phyloP scores from a whole-genome alignment of 1,140 invertebrate species.

The Bicyclus anynana region DNA sequence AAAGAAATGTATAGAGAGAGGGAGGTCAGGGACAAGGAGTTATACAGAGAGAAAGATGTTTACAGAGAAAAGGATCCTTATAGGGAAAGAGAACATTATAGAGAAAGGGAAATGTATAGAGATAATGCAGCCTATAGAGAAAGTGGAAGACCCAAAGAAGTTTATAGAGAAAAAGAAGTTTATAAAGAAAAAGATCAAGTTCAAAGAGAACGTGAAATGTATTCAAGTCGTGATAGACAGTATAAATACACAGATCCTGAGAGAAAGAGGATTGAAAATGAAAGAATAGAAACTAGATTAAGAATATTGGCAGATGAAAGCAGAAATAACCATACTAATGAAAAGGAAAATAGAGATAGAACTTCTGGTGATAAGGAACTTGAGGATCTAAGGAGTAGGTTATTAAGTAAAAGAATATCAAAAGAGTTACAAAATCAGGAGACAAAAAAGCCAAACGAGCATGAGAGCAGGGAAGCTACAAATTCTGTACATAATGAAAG shows the following conservation, averaged over 20 bases:
- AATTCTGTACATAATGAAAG: slow-evolving; percentile 64
- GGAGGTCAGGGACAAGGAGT: slow-evolving; percentile 62
- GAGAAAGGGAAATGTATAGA: slow-evolving; percentile 59
- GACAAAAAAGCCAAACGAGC: slow-evolving; percentile 64
- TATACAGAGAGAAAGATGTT: slow-evolving; percentile 67
- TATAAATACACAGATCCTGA: slow-evolving; percentile 75
- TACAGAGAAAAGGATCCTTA: slow-evolving; percentile 60
- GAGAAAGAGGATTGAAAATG: slow-evolving; percentile 59
- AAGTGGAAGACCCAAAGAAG: slow-evolving; percentile 57
- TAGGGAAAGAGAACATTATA: slow-evolving; percentile 69
- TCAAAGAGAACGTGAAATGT: slow-evolving; percentile 61
- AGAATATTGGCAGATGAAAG: slow-evolving; percentile 64
- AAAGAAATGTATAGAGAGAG: slow-evolving; percentile 71
- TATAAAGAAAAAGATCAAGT: slow-evolving; percentile 50
- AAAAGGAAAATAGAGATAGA: slow-evolving; percentile 79
- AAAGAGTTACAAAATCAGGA: slow-evolving; percentile 77
- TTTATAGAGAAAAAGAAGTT: slow-evolving; percentile 71
- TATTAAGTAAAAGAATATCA: slow-evolving; percentile 80
- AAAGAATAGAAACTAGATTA: slow-evolving; percentile 69
- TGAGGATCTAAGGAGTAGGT: slow-evolving; percentile 85
- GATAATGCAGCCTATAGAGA: slow-evolving; percentile 67
- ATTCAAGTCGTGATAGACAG: slow-evolving; percentile 65
- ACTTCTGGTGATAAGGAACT: slow-evolving; percentile 79
- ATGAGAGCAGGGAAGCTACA: slow-evolving; percentile 60
- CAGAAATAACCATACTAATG: slow-evolving; percentile 73